Evolutionary conservation across 2,888 invertebrate genomes (phyloP).

Genomic region (Zelleria hepariella): DNA sequence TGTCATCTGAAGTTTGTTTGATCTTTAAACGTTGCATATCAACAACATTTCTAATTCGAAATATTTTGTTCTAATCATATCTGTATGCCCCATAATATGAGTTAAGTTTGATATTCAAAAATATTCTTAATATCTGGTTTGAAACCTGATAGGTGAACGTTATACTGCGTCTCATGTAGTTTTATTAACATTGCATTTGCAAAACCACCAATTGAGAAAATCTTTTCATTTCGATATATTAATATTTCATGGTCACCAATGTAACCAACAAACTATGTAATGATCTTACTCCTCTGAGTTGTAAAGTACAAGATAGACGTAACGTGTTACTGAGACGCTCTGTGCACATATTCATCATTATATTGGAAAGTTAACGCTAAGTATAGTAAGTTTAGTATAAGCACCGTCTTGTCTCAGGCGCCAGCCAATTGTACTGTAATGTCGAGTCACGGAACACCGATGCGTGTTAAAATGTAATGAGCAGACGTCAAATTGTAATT

Average conservation of each 20-base stretch:
- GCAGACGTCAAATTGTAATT: slow-evolving; percentile 48
- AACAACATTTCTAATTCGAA: slow-evolving; percentile 67
- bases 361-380: slow-evolving; percentile 51
- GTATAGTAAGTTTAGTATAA: slow-evolving; percentile 52
- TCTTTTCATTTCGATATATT: background rate
- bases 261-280: slow-evolving; percentile 24
- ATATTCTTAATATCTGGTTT: slow-evolving; percentile 3
- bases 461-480: slow-evolving; percentile 36
- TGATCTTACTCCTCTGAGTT: slow-evolving; percentile 70
- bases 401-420: slow-evolving; percentile 58
- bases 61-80: slow-evolving; percentile 64
- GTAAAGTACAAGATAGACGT: slow-evolving; percentile 67
- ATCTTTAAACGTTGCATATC: slow-evolving; percentile 70
- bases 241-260: too few species aligned
- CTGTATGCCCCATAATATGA: slow-evolving; percentile 51
- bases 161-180: slow-evolving; percentile 34
- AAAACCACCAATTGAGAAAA: background rate
- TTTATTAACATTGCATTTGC: background rate
- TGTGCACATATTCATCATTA: slow-evolving; percentile 22
- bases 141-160: slow-evolving; percentile 43
- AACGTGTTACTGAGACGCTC: slow-evolving; percentile 50
- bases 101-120: slow-evolving; percentile 52
- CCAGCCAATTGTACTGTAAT: slow-evolving; percentile 50
- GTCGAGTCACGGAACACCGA: slow-evolving; percentile 53
- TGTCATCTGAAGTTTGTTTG: slow-evolving; percentile 52